phyloP scores from a whole-genome alignment of 1,140 invertebrate genomes.

The Leptopilina clavipes region DNA sequence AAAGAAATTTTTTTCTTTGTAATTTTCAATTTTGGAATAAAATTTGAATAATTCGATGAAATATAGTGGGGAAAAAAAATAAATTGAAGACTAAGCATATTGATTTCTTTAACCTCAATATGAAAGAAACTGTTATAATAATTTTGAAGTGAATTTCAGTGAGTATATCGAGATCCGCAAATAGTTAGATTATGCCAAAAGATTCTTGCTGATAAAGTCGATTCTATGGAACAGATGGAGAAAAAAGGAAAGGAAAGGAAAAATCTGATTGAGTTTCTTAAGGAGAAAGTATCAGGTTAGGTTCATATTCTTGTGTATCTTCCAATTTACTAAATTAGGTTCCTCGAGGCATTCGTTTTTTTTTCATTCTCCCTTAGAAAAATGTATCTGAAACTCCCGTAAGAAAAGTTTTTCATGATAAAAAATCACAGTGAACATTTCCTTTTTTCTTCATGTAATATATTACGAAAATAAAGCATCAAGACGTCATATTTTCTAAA shows the following conservation, averaged over 20 bases:
- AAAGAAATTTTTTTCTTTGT: too few species aligned
- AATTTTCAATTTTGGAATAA: too few species aligned
- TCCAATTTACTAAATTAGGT: slow-evolving; percentile 27
- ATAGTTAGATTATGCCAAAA: slow-evolving; percentile 24
- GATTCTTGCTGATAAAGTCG: slow-evolving; percentile 20
- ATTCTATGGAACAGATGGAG: slow-evolving; percentile 4
- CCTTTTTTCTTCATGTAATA: background rate
- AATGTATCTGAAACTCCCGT: background rate
- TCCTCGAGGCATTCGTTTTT: background rate
- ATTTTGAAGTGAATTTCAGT: slow-evolving; percentile 1
- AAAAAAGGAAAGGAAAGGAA: background rate
- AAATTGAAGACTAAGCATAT: background rate
- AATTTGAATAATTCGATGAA: too few species aligned
- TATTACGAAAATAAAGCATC: background rate
- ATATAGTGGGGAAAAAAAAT: background rate
- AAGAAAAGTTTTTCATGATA: background rate
- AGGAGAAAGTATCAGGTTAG: slow-evolving; percentile 25
- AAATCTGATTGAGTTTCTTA: slow-evolving; percentile 29
- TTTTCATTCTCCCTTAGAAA: slow-evolving; percentile 6
- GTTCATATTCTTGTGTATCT: slow-evolving; percentile 17
- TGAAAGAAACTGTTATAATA: slow-evolving; percentile 5
- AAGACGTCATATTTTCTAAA: background rate
- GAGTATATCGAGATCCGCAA: slow-evolving; percentile 20
- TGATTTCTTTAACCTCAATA: background rate
- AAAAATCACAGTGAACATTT: background rate